Evolutionary conservation across 2,797 vertebrate genomes (phyloP), one percentile per base, ranked within the genome.

Genomic region (Phataginus tricuspis): DNA sequence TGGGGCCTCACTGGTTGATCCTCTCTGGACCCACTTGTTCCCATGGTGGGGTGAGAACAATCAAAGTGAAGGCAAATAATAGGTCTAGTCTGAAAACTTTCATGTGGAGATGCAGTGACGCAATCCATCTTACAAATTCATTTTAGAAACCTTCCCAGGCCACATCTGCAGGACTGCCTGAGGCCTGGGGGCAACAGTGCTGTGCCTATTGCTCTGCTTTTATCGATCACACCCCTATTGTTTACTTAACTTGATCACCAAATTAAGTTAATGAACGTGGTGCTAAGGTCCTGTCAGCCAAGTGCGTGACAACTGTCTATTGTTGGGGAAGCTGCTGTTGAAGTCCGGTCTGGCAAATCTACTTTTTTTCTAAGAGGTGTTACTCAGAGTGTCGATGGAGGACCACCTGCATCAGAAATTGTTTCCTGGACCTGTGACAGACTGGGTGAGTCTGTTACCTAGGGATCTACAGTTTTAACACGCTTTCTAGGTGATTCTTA

Each of bases 101-200:
- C 59, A 72, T 69, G 74, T 96, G 74, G 39, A 79, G 74, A 77
- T 77, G 57, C 92, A 34, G 39, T 0, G 5, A 21, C 27, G 57
- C 59, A 53, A 53, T 82, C 84, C 94, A 23, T 42, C 14, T 89
- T 87, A 80, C 57, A 71, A 39, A 93, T 90, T n/a, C 90, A 42
- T 57, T 75, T 11, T 4, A 57, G 77, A 72, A 92, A 19, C 27
- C n/a, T 39, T 19, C 23, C 13, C 4, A 9, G 93, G 55, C 59
- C 83, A 78, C 37, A 31, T 49, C 66, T 87, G 55, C n/a, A 19
- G 78, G 1, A 51, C 59, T 10, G 11, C 0, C 2, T 12, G 10
- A 86, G 87, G 14, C 66, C 55, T 4, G 3, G 42, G 23, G 19
- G 31, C 61, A 25, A 49, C 2, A 0, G 31, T 12, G 0, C 12